Conservation (phyloP, 2,797 vertebrate genomes). For the Catostomus latipinnis region DNA sequence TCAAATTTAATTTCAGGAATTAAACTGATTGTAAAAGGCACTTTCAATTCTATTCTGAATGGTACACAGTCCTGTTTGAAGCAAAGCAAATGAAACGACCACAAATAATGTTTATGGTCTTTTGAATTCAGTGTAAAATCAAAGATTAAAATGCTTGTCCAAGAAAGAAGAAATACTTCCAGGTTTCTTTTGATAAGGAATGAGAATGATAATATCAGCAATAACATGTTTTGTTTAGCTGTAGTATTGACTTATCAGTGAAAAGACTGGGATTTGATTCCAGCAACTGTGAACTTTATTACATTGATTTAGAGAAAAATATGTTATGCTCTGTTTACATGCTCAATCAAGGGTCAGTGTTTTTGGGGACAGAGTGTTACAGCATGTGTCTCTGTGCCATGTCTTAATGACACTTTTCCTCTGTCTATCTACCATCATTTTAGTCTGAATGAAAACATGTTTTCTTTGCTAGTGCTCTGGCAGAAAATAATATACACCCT, state of each 20-base stretch:
- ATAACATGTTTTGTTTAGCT: conserved; percentile 13
- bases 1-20: too few species aligned
- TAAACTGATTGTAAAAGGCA: too few species aligned
- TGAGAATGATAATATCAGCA: background rate
- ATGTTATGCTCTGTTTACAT: conserved; percentile 30
- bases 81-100: background rate
- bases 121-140: background rate
- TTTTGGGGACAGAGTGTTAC: conserved; percentile 52
- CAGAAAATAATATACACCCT: background rate
- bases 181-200: conserved; percentile 8
- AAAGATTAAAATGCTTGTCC: background rate
- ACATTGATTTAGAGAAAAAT: conserved; percentile 32
- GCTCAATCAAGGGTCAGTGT: conserved; percentile 42
- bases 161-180: background rate
- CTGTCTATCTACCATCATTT: conserved; percentile 6
- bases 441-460: conserved; percentile 57
- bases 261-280: conserved; percentile 1
- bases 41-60: background rate
- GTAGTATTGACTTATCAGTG: conserved; percentile 5
- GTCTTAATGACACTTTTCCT: background rate
- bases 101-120: background rate
- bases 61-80: background rate
- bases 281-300: conserved; percentile 38
- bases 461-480: conserved; percentile 31
- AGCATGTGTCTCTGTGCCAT: conserved; percentile 34